Percentiles rank a stretch among this genome's conserved stretches.
Conservation (phyloP, 2,113 vertebrate species). For the Grammomys dolichurus region DNA sequence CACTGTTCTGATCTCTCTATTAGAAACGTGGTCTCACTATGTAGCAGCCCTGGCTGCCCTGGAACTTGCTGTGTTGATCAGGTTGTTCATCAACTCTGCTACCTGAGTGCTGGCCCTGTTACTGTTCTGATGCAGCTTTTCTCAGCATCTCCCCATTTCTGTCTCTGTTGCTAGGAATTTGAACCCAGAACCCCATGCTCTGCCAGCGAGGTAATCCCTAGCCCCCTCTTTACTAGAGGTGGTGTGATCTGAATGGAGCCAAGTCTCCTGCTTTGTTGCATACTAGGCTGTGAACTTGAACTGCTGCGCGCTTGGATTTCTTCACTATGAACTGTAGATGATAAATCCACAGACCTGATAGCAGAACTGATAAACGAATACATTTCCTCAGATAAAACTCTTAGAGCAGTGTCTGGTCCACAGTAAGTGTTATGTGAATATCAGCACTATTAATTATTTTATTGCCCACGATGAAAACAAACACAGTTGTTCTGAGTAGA, state of each 20-base stretch:
- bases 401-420: neutral
- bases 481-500: neutral
- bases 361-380: neutral
- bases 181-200: neutral
- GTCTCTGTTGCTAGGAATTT: neutral
- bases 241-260: neutral
- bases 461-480: conserved; percentile 48
- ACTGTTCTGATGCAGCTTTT: neutral
- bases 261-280: neutral
- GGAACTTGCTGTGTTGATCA: neutral
- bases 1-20: neutral
- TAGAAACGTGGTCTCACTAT: neutral
- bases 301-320: conserved; percentile 6
- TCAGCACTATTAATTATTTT: conserved; percentile 25
- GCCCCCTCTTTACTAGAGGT: neutral
- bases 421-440: neutral
- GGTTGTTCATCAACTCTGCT: neutral
- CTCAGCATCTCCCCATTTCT: neutral
- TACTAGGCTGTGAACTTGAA: neutral
- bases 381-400: conserved; percentile 38
- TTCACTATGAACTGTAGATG: neutral
- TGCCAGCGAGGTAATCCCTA: too few species aligned
- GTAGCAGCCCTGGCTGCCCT: neutral
- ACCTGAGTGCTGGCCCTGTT: neutral
- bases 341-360: conserved; percentile 27